phyloP scores from a whole-genome alignment of 2,888 invertebrate species.

The Cerastoderma edule region DNA sequence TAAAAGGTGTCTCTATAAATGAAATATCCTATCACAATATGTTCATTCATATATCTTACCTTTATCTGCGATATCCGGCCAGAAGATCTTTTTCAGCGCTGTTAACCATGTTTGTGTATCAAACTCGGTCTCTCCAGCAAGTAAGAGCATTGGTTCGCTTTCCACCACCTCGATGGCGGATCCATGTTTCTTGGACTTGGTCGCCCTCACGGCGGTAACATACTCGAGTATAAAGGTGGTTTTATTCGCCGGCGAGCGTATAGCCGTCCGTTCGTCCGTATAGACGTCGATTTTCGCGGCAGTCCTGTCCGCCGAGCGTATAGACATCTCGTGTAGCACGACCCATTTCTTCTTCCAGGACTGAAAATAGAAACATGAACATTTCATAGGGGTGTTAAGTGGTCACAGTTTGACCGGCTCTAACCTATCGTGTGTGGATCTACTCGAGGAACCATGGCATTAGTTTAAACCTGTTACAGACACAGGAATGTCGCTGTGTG shows the following conservation, averaged over 20 bases:
- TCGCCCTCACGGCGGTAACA: constrained; percentile 66
- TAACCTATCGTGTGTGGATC: no score
- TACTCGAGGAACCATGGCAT: no score
- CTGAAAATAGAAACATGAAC: constrained; percentile 58
- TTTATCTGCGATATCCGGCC: constrained; percentile 54
- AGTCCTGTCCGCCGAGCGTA: constrained; percentile 66
- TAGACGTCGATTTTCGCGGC: constrained; percentile 73
- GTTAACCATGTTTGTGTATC: constrained; percentile 74
- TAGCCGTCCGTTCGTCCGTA: constrained; percentile 63
- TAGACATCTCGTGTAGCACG: constrained; percentile 73
- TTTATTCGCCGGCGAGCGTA: constrained; percentile 61
- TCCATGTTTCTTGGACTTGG: constrained; percentile 70
- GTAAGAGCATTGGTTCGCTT: constrained; percentile 66
- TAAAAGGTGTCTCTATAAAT: no score
- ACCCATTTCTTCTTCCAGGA: constrained; percentile 76
- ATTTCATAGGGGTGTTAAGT: no score
- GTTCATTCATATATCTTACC: constrained; percentile 34
- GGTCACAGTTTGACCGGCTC: no score
- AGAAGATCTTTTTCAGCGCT: constrained; percentile 70
- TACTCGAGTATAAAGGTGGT: constrained; percentile 73
- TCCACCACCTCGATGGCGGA: constrained; percentile 76
- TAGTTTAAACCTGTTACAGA: no score
- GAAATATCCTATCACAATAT: no score
- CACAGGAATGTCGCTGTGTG: no score
- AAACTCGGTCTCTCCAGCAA: constrained; percentile 65